These are phyloP conservation scores for Epirrhoe alternata DNA, from an alignment of 2,888 invertebrate genomes.

Conservation along the genomic window DNA sequence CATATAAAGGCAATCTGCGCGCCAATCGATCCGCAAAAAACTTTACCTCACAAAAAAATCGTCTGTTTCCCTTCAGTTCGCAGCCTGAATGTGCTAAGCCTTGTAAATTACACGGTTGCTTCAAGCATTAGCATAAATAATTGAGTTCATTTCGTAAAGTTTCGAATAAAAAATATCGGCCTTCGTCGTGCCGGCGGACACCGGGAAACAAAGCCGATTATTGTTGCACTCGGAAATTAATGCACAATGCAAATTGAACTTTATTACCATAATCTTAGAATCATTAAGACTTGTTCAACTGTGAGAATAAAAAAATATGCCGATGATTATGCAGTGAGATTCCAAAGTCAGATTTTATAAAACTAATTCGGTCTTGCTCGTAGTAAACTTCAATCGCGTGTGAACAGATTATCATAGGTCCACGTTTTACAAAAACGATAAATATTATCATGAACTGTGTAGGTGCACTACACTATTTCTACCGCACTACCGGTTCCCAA, in stretches of 20 bases:
- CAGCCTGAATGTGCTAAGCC: constrained; percentile 35
- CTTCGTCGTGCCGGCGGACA: constrained; percentile 41
- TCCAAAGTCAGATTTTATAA: background rate
- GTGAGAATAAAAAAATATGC: too few relatives aligned
- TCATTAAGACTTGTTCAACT: background rate
- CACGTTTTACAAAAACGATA: background rate
- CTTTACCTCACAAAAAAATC: constrained; percentile 6
- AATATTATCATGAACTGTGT: background rate
- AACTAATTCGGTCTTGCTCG: background rate
- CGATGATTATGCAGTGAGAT: background rate
- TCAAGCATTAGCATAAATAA: constrained; percentile 52
- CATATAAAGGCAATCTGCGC: background rate
- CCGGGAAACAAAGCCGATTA: constrained; percentile 48
- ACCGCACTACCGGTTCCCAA: constrained; percentile 59
- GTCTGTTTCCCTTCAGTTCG: constrained; percentile 6
- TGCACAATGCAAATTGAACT: constrained; percentile 1
- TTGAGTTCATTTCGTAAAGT: constrained; percentile 54
- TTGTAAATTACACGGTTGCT: constrained; percentile 42
- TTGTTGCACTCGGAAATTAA: background rate
- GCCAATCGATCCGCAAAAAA: constrained; percentile 1
- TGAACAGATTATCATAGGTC: background rate
- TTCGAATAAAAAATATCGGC: constrained; percentile 43
- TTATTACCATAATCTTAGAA: background rate
- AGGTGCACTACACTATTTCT: background rate
- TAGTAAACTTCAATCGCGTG: background rate